phyloP scores from a whole-genome alignment of 2,113 vertebrate species.

The Pygoscelis antarcticus region DNA sequence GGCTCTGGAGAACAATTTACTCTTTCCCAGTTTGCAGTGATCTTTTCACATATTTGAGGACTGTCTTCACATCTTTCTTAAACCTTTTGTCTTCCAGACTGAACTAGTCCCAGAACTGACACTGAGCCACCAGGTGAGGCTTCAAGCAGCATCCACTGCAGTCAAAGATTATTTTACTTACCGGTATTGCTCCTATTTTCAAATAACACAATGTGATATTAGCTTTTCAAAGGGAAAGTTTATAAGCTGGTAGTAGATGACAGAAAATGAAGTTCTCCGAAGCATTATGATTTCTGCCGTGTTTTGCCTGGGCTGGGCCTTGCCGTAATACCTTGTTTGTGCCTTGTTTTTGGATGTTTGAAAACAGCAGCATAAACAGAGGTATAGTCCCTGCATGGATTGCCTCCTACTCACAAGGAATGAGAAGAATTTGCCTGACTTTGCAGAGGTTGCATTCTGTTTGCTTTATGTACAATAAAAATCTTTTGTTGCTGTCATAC shows the following conservation, averaged over 20 bases:
- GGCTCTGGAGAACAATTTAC: neutral
- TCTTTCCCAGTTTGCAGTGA: neutral
- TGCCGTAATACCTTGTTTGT: neutral
- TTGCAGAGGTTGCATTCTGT: neutral
- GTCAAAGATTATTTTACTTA: neutral
- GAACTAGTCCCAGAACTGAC: neutral
- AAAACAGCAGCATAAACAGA: neutral
- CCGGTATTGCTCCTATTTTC: neutral
- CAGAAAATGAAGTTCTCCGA: neutral
- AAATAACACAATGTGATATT: neutral
- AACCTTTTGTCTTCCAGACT: neutral
- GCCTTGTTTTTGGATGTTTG: neutral
- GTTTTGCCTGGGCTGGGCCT: neutral
- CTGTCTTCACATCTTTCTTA: neutral
- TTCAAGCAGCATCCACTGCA: neutral
- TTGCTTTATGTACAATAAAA: neutral
- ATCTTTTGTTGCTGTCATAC: neutral
- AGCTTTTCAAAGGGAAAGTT: neutral
- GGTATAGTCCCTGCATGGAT: neutral
- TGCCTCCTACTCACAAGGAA: neutral
- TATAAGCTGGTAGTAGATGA: neutral
- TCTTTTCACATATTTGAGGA: neutral
- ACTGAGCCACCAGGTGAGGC: neutral
- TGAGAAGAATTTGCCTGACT: neutral
- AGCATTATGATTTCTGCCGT: neutral